phyloP scores from a whole-genome alignment of 2,888 invertebrate species.

The Chaetogeoica ovagalla region DNA sequence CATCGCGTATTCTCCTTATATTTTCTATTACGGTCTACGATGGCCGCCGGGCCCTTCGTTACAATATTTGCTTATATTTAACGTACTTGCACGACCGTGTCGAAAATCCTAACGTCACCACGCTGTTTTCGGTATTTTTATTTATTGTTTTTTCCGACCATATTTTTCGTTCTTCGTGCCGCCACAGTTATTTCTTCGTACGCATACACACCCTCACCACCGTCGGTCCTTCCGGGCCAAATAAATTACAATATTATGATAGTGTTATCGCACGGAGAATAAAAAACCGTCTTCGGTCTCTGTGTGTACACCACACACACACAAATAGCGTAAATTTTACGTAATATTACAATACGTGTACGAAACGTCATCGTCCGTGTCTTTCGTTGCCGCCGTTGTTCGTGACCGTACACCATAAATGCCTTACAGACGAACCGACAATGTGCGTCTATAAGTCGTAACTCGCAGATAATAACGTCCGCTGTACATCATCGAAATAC shows the following conservation, averaged over 20 bases:
- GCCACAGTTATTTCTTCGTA: neutral
- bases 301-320: neutral
- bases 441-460: neutral
- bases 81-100: no score
- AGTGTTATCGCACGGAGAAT: neutral
- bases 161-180: no score
- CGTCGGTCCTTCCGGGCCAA: slow-evolving; percentile 2
- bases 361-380: slow-evolving; percentile 15
- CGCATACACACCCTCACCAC: neutral
- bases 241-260: neutral
- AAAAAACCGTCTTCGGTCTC: neutral
- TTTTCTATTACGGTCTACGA: no score
- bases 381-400: slow-evolving; percentile 11
- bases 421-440: no score
- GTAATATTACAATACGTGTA: neutral
- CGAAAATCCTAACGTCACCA: no score
- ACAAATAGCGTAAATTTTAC: neutral
- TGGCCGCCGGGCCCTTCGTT: no score
- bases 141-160: neutral
- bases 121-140: neutral
- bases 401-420: slow-evolving; percentile 43
- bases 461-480: slow-evolving; percentile 38
- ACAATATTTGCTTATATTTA: no score
- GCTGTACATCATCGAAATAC: neutral
- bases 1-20: no score